A percentile compares a stretch with the other conserved stretches of the same genome.
These are phyloP conservation scores for Peromyscus polionotus DNA, from an alignment of 2,113 vertebrate species.

Conservation along the genomic window DNA sequence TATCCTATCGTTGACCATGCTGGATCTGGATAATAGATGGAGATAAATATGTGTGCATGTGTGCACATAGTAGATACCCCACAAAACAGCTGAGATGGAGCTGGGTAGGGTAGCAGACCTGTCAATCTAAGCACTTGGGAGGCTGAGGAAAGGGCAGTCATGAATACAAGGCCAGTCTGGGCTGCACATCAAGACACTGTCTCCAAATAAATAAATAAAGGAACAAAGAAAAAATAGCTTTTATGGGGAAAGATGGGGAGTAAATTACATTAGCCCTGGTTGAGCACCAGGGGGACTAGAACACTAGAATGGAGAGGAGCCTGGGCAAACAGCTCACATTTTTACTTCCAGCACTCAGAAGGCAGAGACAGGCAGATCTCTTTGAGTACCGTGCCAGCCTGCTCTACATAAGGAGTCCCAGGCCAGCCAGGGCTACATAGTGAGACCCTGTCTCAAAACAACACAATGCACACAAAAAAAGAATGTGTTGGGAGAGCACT, in stretches of 20 bases:
- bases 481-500: too few species aligned
- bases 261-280: neutral
- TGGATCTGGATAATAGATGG: neutral
- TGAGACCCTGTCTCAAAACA: too few species aligned
- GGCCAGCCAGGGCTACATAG: too few species aligned
- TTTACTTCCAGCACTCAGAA: neutral
- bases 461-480: too few species aligned
- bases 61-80: fast-evolving
- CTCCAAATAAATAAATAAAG: neutral
- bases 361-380: neutral
- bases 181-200: neutral
- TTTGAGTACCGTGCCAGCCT: too few species aligned
- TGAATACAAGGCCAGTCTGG: neutral
- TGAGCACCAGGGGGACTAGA: neutral
- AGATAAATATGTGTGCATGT: neutral
- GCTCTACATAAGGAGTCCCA: too few species aligned
- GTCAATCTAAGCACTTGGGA: neutral
- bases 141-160: neutral
- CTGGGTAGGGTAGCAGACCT: fast-evolving
- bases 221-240: neutral
- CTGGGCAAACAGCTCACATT: neutral
- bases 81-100: neutral
- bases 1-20: neutral
- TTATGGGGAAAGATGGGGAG: neutral
- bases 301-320: neutral